Conservation (phyloP, 2,888 invertebrate species). For the Salpingus planirostris region DNA sequence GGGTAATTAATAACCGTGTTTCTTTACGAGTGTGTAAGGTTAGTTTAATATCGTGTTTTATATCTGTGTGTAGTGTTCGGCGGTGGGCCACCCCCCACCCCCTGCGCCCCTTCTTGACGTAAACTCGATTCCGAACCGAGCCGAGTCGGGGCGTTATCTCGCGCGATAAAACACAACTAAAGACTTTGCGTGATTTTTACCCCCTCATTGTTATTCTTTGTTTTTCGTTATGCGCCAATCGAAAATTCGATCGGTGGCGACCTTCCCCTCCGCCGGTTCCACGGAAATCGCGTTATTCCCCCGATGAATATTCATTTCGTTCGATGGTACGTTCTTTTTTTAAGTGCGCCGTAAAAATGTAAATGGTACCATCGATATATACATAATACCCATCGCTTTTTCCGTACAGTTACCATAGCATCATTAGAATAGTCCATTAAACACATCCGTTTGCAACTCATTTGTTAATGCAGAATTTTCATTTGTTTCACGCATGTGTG, state of each 20-base stretch:
- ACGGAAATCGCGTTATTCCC: slow-evolving; percentile 6
- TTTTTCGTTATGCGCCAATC: no score
- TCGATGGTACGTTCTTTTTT: slow-evolving; percentile 16
- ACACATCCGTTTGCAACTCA: slow-evolving; percentile 36
- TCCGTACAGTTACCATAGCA: slow-evolving; percentile 10
- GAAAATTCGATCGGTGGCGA: no score
- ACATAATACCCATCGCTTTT: slow-evolving; percentile 1
- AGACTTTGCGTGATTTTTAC: slow-evolving; percentile 29
- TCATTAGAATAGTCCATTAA: slow-evolving; percentile 35
- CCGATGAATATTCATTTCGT: slow-evolving; percentile 12
- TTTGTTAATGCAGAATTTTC: slow-evolving; percentile 38
- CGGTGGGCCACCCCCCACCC: no score
- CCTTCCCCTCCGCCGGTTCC: slow-evolving; percentile 5
- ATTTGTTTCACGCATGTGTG: slow-evolving; percentile 39
- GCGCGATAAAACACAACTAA: slow-evolving; percentile 26
- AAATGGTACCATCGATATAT: slow-evolving; percentile 25
- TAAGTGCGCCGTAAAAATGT: slow-evolving; percentile 24
- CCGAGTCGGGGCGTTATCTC: slow-evolving; percentile 25
- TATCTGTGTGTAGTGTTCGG: no score
- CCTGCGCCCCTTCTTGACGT: slow-evolving; percentile 16
- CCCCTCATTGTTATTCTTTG: slow-evolving; percentile 24
- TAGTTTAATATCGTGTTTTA: no score
- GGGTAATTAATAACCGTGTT: slow-evolving; percentile 14
- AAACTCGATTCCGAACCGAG: slow-evolving; percentile 30
- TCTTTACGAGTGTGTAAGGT: no score